These are phyloP conservation scores for Eurytoma adleriae DNA, from an alignment of 2,888 invertebrate genomes.

Conservation along the genomic window DNA sequence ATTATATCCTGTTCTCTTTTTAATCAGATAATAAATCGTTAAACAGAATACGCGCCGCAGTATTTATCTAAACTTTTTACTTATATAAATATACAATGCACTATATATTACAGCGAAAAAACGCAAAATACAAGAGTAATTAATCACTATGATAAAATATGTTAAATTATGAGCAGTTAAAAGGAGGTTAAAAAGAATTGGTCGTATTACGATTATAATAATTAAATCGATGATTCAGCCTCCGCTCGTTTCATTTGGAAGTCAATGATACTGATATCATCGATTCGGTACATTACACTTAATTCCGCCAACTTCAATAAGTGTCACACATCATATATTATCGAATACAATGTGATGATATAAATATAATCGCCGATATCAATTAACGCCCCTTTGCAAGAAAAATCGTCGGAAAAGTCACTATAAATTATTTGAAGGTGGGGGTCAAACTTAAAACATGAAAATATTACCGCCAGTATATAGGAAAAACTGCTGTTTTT, in stretches of 20 bases:
- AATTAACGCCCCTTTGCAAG: background rate
- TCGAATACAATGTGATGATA: slow-evolving; percentile 17
- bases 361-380: background rate
- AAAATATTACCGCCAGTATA: too few species aligned
- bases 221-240: slow-evolving; percentile 51
- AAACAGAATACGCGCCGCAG: background rate
- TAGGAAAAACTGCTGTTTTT: too few species aligned
- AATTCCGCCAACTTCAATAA: slow-evolving; percentile 28
- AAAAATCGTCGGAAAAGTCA: background rate
- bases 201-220: slow-evolving; percentile 27
- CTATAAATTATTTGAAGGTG: background rate
- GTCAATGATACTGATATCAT: slow-evolving; percentile 50
- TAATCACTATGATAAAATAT: slow-evolving; percentile 37
- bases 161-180: slow-evolving; percentile 16
- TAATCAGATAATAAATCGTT: too few species aligned
- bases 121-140: background rate
- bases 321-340: slow-evolving; percentile 7
- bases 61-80: too few species aligned
- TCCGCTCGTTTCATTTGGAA: slow-evolving; percentile 39
- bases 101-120: background rate
- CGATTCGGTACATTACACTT: slow-evolving; percentile 14
- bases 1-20: too few species aligned
- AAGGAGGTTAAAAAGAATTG: slow-evolving; percentile 24
- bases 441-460: too few species aligned
- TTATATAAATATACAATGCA: too few species aligned